Base-by-base conservation (phyloP, 92 coral and sea anemone species). In the Meandrina meandrites region DNA sequence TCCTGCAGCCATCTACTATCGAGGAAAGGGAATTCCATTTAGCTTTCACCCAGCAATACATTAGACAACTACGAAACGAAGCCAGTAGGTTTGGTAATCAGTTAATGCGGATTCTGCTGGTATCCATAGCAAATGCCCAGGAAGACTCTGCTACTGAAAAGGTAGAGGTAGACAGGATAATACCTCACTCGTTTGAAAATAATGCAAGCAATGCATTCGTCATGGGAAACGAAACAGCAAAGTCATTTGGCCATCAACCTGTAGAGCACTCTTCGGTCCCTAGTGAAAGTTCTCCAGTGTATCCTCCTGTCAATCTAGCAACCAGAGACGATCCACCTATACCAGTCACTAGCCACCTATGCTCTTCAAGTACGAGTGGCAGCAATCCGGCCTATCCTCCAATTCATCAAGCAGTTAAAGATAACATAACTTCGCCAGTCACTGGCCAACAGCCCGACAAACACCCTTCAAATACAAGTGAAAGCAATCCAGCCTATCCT, bases 51-150 rank as follows among this genome's bases (percentile, higher is more conserved):
- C 73, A 57, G 24, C 51, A 60, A 24, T 90, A 69, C 85, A 42
- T 90, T 35, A 50, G 79, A 22, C 35, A 75, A 47, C 68, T 79
- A 27, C 78, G 89, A n/a, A 40, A 47, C 5, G 57, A 71, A 71
- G 89, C 93, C 36, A 40, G 36, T 22, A 45, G 1, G 24, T 36
- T 79, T 19, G 89, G 83, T 13, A 85, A 78, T 45, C 86, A 83
- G 81, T 84, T 91, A 18, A 78, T 91, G 93, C 85, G 79, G 24
- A 80, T 91, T 34, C 89, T 91, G 35, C 13, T 87, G 64, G 84
- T 88, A 3, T 79, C 91, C 32, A 68, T n/a, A 16, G 76, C 77
- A 81, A 15, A 48, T 75, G 42, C 27, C 1, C 84, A 54, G 47
- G 86, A 84, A 24, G 60, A 12, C 42, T 11, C 5, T 50, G 36